phyloP scores from a whole-genome alignment of 2,797 vertebrate species.

The Passerculus sandwichensis region DNA sequence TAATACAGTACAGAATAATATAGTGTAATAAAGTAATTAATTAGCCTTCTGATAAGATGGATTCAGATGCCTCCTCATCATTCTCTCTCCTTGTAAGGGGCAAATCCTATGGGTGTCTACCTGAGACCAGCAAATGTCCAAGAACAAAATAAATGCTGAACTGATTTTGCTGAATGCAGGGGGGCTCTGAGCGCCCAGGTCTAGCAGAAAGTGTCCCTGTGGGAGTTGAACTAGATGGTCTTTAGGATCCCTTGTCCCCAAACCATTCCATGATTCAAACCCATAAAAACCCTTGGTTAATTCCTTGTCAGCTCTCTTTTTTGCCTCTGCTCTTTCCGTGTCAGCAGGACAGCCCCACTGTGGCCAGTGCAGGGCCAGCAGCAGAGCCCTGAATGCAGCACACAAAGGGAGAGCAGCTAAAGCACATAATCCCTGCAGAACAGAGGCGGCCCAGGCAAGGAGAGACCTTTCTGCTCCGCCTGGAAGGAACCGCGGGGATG shows the following conservation, averaged over 20 bases:
- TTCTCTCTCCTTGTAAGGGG: background rate
- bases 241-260: background rate
- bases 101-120: background rate
- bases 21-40: background rate
- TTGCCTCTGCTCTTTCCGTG: background rate
- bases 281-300: background rate
- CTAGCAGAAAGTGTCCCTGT: background rate
- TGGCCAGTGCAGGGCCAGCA: background rate
- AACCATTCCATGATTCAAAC: fast-evolving
- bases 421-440: constrained; percentile 77
- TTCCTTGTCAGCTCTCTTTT: background rate
- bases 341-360: background rate
- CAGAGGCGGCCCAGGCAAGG: constrained; percentile 70
- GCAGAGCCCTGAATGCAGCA: constrained; percentile 41
- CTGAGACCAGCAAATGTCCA: background rate
- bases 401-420: constrained; percentile 82
- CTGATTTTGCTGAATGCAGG: background rate
- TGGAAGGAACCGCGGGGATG: constrained; percentile 63
- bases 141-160: background rate
- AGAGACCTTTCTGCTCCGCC: constrained; percentile 74
- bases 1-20: background rate
- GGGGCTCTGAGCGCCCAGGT: background rate
- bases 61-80: background rate
- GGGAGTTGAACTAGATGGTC: background rate
- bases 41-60: background rate